Conservation (phyloP, 2,797 vertebrate genomes). For the Tolypeutes matacus region DNA sequence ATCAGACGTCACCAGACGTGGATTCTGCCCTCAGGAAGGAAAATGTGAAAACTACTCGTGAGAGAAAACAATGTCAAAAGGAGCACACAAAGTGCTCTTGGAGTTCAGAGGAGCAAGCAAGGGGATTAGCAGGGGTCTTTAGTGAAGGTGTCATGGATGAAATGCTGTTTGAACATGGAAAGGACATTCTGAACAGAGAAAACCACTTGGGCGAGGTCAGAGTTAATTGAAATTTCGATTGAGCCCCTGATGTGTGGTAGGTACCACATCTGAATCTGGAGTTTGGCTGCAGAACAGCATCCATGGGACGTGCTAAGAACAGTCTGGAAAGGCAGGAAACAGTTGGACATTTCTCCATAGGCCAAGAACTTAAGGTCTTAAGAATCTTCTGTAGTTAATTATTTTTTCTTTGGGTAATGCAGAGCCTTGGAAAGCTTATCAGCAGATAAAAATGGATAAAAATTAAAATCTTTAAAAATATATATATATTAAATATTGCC, state of each 20-base stretch:
- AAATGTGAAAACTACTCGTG: not conserved
- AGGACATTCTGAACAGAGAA: not conserved
- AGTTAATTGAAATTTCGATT: not conserved
- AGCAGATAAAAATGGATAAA: too few relatives aligned
- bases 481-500: too few relatives aligned
- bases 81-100: not conserved
- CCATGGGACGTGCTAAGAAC: not conserved
- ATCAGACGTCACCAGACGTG: not conserved
- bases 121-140: not conserved
- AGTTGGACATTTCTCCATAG: not conserved
- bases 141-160: not conserved
- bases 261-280: not conserved
- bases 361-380: not conserved
- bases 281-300: not conserved
- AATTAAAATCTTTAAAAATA: too few relatives aligned
- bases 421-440: not conserved
- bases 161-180: too few relatives aligned
- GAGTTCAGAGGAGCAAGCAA: not conserved
- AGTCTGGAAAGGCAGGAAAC: not conserved
- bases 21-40: not conserved
- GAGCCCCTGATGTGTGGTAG: not conserved
- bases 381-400: not conserved
- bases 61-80: not conserved
- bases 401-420: not conserved
- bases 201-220: not conserved